phyloP scores from a whole-genome alignment of 30 jellyfish, hydroid and myxozoan genomes.

The Sanderia malayensis region DNA sequence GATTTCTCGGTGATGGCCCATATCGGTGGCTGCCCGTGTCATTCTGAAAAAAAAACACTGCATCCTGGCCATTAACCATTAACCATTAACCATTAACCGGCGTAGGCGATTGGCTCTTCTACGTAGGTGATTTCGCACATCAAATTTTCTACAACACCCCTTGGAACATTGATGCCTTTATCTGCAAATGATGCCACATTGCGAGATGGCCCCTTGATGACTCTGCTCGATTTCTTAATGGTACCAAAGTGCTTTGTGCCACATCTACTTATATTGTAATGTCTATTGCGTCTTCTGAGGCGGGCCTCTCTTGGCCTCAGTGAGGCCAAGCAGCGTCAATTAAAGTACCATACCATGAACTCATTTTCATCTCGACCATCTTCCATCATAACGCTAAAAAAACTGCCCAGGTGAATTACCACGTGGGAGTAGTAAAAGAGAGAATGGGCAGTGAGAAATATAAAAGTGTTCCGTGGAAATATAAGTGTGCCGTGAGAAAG shows the following conservation, averaged over 20 bases:
- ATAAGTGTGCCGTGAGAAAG: neutral
- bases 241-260: conserved; percentile 4
- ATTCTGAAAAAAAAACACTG: conserved; percentile 31
- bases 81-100: conserved; percentile 22
- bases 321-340: conserved; percentile 16
- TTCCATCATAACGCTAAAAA: neutral
- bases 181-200: conserved; percentile 47
- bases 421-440: neutral
- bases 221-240: conserved; percentile 33
- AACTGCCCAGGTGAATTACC: no score
- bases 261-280: conserved; percentile 11
- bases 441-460: neutral
- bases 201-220: conserved; percentile 28
- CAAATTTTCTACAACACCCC: conserved; percentile 37
- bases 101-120: conserved; percentile 47
- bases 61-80: conserved; percentile 40
- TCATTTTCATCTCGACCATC: neutral
- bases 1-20: conserved; percentile 37
- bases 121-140: conserved; percentile 47
- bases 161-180: conserved; percentile 36
- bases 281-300: conserved; percentile 10
- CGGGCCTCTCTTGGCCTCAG: no score
- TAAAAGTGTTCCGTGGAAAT: neutral
- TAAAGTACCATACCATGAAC: neutral
- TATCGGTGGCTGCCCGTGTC: conserved; percentile 33